phyloP scores from a whole-genome alignment of 2,113 vertebrate species.

The Tragelaphus strepsiceros region DNA sequence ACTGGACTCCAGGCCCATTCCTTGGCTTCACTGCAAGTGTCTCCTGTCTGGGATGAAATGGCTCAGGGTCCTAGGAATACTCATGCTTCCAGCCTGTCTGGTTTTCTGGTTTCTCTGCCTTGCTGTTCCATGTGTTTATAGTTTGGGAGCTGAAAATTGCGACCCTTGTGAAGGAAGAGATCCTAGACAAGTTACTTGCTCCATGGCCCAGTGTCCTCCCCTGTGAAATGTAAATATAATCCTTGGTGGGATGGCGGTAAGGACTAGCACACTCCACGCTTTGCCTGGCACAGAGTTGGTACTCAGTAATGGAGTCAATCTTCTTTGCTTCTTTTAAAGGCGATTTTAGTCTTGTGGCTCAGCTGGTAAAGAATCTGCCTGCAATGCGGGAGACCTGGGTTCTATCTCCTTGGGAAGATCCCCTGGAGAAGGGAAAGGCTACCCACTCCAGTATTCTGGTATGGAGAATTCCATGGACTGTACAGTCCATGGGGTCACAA shows the following conservation, averaged over 20 bases:
- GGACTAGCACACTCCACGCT: not conserved
- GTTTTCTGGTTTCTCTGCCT: not conserved
- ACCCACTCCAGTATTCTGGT: not conserved
- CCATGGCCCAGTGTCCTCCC: not conserved
- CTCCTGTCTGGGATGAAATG: not conserved
- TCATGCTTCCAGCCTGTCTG: not conserved
- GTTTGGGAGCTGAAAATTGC: not conserved
- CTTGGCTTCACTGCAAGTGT: not conserved
- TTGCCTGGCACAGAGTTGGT: not conserved
- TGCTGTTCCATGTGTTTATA: not conserved
- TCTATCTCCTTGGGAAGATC: not conserved
- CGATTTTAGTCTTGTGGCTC: not conserved
- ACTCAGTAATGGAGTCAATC: not conserved
- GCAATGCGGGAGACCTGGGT: not conserved
- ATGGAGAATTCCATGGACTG: not conserved
- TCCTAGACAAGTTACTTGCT: not conserved
- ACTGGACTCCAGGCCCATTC: not conserved
- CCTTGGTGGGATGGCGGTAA: not conserved
- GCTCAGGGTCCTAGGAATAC: not conserved
- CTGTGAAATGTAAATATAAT: not conserved
- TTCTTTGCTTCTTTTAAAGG: not conserved
- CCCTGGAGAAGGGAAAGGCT: not conserved
- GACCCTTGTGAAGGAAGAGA: not conserved
- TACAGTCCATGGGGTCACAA: not conserved
- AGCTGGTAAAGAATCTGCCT: not conserved